Conservation (phyloP, 1,140 invertebrate genomes). For the Aphelenchoides fujianensis region DNA sequence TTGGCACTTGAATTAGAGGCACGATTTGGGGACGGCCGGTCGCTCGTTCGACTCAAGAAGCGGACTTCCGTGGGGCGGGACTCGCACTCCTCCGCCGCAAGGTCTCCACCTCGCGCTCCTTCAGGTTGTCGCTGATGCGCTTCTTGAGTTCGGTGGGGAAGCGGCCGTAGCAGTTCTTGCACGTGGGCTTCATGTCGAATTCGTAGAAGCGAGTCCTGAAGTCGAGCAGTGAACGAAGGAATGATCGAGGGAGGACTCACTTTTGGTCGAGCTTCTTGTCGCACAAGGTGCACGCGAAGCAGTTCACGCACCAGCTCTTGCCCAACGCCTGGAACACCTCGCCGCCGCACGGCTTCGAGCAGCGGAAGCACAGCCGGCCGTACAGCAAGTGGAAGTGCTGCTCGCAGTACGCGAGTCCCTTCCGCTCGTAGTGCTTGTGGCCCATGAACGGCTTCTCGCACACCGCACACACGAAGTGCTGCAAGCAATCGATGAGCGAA, state of each 20-base stretch:
- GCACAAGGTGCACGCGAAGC: slow-evolving; percentile 97
- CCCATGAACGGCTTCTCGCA: slow-evolving; percentile 99
- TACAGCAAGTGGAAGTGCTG: slow-evolving; percentile 93
- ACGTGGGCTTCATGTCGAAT: slow-evolving; percentile 94
- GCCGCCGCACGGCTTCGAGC: slow-evolving; percentile 93
- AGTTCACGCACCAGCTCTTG: slow-evolving; percentile 99
- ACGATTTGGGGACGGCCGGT: too few relatives aligned
- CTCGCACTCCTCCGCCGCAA: slow-evolving; percentile 22
- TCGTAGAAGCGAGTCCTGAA: slow-evolving; percentile 68
- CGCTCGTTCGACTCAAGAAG: too few relatives aligned
- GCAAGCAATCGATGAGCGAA: slow-evolving; percentile 34
- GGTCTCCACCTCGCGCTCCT: slow-evolving; percentile 52
- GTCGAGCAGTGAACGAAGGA: background rate
- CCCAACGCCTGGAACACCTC: slow-evolving; percentile 96
- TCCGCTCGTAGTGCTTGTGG: slow-evolving; percentile 97
- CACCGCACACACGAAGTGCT: slow-evolving; percentile 98
- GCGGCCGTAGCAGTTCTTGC: slow-evolving; percentile 95
- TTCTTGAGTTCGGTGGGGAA: slow-evolving; percentile 90
- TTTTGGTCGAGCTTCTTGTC: slow-evolving; percentile 96
- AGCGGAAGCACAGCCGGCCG: slow-evolving; percentile 96
- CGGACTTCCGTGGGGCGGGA: slow-evolving; percentile 18
- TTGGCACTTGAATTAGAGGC: too few relatives aligned
- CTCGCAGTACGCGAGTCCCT: slow-evolving; percentile 96
- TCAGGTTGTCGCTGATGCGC: slow-evolving; percentile 65
- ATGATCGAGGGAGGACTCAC: slow-evolving; percentile 62